phyloP scores from a whole-genome alignment of 1,140 invertebrate genomes.

The Capitella teleta region DNA sequence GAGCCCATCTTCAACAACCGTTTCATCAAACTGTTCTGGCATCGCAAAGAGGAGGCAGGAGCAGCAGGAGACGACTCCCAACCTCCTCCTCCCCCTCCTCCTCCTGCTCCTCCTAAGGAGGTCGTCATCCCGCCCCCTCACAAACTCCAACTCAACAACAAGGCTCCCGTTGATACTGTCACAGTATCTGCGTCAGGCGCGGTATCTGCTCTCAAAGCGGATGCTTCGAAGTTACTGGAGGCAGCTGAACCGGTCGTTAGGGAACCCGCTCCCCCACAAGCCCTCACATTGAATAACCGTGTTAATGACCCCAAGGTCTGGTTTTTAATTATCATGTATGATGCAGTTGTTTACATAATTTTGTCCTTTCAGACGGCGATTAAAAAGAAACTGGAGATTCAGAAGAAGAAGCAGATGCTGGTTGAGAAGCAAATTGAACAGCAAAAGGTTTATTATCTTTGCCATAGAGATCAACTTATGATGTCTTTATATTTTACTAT shows the following conservation, averaged over 20 bases:
- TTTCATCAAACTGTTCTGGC: slow-evolving; percentile 56
- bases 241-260: too few relatives aligned
- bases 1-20: slow-evolving; percentile 93
- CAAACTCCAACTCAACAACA: slow-evolving; percentile 24
- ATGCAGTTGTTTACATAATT: neutral
- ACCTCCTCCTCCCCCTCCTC: too few relatives aligned
- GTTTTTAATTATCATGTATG: neutral
- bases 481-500: neutral
- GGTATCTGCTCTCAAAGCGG: too few relatives aligned
- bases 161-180: too few relatives aligned
- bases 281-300: too few relatives aligned
- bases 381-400: slow-evolving; percentile 60
- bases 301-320: too few relatives aligned
- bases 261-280: too few relatives aligned
- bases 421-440: slow-evolving; percentile 66
- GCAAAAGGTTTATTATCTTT: slow-evolving; percentile 45
- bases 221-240: too few relatives aligned
- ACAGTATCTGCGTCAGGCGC: too few relatives aligned
- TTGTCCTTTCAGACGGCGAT: slow-evolving; percentile 47
- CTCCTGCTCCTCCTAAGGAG: neutral
- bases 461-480: neutral
- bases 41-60: slow-evolving; percentile 29
- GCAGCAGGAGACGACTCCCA: neutral
- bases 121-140: slow-evolving; percentile 29
- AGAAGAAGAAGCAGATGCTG: slow-evolving; percentile 64